Evolutionary conservation across 2,113 vertebrate genomes (phyloP).

Genomic region (Mesitornis unicolor): DNA sequence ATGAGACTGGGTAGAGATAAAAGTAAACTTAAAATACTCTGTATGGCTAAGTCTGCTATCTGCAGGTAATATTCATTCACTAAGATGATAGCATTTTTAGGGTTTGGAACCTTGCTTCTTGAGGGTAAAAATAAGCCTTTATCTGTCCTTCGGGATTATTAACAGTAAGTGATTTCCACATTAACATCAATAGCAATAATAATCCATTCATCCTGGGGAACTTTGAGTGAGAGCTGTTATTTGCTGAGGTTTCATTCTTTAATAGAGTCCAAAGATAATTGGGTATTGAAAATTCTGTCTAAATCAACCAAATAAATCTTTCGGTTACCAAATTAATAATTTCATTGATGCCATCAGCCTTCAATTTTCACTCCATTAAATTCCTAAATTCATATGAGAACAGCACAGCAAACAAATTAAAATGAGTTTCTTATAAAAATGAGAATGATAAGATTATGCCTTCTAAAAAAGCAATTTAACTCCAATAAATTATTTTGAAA

Average conservation of each 20-base stretch:
- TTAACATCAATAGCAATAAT: slow-evolving; percentile 68
- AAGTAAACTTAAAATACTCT: slow-evolving; percentile 53
- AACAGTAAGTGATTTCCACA: slow-evolving; percentile 57
- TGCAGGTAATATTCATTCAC: slow-evolving; percentile 43
- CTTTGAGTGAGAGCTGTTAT: slow-evolving; percentile 58
- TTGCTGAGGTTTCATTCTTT: slow-evolving; percentile 54
- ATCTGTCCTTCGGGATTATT: slow-evolving; percentile 60
- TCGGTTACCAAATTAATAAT: slow-evolving; percentile 75
- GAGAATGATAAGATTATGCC: slow-evolving; percentile 72
- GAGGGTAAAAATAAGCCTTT: slow-evolving; percentile 54
- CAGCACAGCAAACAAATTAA: slow-evolving; percentile 76
- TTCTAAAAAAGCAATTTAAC: slow-evolving; percentile 78
- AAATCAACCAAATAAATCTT: slow-evolving; percentile 75
- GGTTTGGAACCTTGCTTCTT: slow-evolving; percentile 38
- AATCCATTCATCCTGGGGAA: slow-evolving; percentile 39
- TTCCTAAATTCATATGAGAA: slow-evolving; percentile 70
- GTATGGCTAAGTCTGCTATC: slow-evolving; percentile 25
- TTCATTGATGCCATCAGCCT: slow-evolving; percentile 72
- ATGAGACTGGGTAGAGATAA: slow-evolving; percentile 20
- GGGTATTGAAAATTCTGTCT: slow-evolving; percentile 67
- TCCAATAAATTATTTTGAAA: slow-evolving; percentile 79
- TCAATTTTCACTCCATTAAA: slow-evolving; percentile 74
- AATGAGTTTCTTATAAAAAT: slow-evolving; percentile 73
- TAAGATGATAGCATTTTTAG: slow-evolving; percentile 60
- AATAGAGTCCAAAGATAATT: slow-evolving; percentile 68